phyloP scores from a whole-genome alignment of 2,888 invertebrate species.

The Xiphydria camelus region DNA sequence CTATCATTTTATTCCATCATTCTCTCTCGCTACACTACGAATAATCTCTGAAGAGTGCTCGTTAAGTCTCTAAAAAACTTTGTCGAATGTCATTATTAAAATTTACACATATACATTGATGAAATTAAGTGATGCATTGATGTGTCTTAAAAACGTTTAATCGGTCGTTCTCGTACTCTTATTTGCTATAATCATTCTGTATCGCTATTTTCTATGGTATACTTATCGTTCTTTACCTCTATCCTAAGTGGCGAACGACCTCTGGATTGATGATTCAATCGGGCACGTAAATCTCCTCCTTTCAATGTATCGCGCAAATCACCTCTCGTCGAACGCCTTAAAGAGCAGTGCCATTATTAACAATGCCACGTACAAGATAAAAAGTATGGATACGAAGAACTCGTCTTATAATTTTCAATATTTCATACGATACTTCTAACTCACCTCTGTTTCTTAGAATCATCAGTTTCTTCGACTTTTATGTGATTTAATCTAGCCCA shows the following conservation, averaged over 20 bases:
- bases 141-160: too few relatives aligned
- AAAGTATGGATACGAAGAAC: too few relatives aligned
- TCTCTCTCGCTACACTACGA: too few relatives aligned
- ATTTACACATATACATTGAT: too few relatives aligned
- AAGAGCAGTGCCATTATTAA: too few relatives aligned
- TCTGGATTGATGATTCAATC: conserved; percentile 45
- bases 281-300: conserved; percentile 43
- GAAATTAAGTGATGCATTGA: too few relatives aligned
- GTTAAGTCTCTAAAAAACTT: too few relatives aligned
- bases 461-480: conserved; percentile 31
- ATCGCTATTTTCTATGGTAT: conserved; percentile 34
- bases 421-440: not conserved
- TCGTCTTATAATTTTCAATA: not conserved
- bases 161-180: too few relatives aligned
- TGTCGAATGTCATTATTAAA: too few relatives aligned
- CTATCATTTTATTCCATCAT: too few relatives aligned
- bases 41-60: too few relatives aligned
- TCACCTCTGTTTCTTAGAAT: conserved; percentile 34
- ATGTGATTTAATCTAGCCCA: conserved; percentile 63
- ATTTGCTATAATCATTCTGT: conserved; percentile 32
- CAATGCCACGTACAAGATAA: not conserved
- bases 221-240: conserved; percentile 55
- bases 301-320: conserved; percentile 40
- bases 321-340: conserved; percentile 28
- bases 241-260: conserved; percentile 54